Evolutionary conservation across 2,113 vertebrate genomes (phyloP).

Genomic region (Corythornis cristatus): DNA sequence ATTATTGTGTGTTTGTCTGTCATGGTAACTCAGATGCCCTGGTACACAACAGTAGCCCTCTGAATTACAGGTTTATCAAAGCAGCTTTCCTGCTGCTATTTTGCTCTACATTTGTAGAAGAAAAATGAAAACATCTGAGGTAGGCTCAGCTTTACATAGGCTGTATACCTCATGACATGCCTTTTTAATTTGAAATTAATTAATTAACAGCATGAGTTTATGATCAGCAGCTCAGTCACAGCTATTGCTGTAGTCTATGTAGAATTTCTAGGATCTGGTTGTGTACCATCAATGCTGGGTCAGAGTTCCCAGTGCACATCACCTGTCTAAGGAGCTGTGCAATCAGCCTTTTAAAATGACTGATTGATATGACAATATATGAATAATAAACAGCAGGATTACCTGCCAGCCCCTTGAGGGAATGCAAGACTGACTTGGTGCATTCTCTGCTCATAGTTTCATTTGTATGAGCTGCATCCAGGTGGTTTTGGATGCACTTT

Average conservation of each 20-base stretch:
- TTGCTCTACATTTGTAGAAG: not conserved
- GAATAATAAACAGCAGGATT: not conserved
- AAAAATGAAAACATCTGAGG: not conserved
- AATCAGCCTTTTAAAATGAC: not conserved
- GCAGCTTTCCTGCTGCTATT: not conserved
- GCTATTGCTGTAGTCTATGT: not conserved
- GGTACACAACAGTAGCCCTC: not conserved
- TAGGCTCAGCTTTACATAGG: not conserved
- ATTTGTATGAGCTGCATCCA: not conserved
- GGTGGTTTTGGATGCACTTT: not conserved
- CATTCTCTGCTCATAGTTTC: not conserved
- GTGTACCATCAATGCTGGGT: not conserved
- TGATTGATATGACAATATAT: not conserved
- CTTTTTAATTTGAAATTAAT: not conserved
- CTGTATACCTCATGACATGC: not conserved
- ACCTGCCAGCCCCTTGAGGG: not conserved
- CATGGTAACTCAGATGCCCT: not conserved
- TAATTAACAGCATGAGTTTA: not conserved
- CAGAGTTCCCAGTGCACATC: not conserved
- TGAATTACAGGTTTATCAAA: not conserved
- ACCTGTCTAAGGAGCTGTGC: not conserved
- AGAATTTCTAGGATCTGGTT: not conserved
- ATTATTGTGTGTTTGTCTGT: not conserved
- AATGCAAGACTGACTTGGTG: not conserved
- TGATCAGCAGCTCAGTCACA: not conserved